Evolutionary conservation across 2,797 vertebrate species (phyloP).

Genomic region (Lepilemur ruficaudatus): DNA sequence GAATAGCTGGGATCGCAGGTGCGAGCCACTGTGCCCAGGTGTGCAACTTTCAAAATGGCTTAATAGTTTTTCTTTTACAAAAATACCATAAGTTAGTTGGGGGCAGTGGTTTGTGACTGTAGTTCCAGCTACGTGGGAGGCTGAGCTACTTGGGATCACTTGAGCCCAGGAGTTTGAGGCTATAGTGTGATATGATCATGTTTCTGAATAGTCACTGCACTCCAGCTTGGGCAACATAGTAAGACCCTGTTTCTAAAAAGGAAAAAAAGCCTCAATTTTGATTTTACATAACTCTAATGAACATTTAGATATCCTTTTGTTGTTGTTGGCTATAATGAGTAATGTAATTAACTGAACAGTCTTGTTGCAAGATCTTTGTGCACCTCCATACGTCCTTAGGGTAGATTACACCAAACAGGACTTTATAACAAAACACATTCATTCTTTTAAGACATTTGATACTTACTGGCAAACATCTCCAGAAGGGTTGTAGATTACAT

Average conservation of each 20-base stretch:
- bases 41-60: background rate
- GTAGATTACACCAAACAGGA: background rate
- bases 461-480: background rate
- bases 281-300: conserved; percentile 32
- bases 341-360: background rate
- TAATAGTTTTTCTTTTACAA: background rate
- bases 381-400: background rate
- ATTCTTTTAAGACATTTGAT: background rate
- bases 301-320: background rate
- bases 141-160: background rate
- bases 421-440: background rate
- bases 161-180: background rate
- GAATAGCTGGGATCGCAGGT: background rate
- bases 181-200: background rate
- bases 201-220: background rate
- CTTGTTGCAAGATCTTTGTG: conserved; percentile 10
- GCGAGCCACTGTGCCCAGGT: background rate
- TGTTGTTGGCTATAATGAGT: background rate
- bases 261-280: background rate
- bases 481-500: background rate
- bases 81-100: background rate
- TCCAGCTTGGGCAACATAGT: background rate
- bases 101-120: background rate
- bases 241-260: background rate
- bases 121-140: background rate